A percentile compares a stretch with the other conserved stretches of the same genome.
phyloP scores from a whole-genome alignment of 2,797 vertebrate genomes.

The Micromesistius poutassou region DNA sequence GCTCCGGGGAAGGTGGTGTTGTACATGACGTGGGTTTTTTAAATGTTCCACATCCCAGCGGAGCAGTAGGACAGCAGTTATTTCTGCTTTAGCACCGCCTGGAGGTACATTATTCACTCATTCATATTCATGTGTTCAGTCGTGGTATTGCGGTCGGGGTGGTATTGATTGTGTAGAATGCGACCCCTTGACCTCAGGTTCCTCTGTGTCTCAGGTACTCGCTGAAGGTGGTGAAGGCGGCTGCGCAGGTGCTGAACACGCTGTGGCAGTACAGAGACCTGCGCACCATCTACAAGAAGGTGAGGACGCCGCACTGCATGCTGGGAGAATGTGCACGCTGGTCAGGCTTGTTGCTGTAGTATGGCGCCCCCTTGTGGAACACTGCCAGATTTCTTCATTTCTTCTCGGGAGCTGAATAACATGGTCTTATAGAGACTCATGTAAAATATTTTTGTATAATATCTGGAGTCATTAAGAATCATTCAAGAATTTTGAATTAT shows the following conservation, averaged over 20 bases:
- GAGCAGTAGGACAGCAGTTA: constrained; percentile 46
- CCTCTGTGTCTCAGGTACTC: constrained; percentile 79
- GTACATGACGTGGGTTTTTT: constrained; percentile 23
- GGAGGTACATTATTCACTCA: constrained; percentile 24
- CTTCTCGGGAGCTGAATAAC: too few relatives aligned
- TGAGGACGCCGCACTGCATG: constrained; percentile 48
- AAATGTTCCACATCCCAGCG: constrained; percentile 46
- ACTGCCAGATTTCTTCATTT: not conserved
- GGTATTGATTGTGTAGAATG: constrained; percentile 5
- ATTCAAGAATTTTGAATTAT: too few relatives aligned
- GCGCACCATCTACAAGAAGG: constrained; percentile 97
- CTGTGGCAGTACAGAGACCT: constrained; percentile 97
- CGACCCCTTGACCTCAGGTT: constrained; percentile 1
- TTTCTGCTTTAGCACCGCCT: constrained; percentile 41
- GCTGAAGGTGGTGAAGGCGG: constrained; percentile 95
- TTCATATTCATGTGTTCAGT: not conserved
- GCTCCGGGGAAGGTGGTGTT: constrained; percentile 48
- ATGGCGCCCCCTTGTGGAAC: constrained; percentile 3
- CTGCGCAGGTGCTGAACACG: constrained; percentile 94
- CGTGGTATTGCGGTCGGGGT: too few relatives aligned
- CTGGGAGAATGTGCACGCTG: not conserved
- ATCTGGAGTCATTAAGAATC: too few relatives aligned
- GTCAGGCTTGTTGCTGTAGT: not conserved
- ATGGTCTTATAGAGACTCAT: not conserved
- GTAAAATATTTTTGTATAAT: not conserved